Evolutionary conservation across 2,888 invertebrate genomes (phyloP), one percentile per base, ranked within the genome.

Genomic region (Meandrusa payeni): DNA sequence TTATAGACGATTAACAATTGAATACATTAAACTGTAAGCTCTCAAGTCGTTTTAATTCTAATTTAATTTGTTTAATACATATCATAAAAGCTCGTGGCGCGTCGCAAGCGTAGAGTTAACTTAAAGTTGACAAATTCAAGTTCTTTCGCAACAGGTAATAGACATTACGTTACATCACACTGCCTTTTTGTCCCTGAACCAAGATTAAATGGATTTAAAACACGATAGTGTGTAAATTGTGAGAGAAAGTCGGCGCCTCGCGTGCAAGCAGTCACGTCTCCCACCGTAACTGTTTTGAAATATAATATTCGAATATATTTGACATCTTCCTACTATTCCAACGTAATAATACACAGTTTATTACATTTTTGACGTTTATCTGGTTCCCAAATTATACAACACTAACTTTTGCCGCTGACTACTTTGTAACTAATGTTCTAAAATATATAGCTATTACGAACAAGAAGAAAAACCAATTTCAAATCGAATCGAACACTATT

Each of bases 221-320:
- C 48, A 55, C 41, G 51, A 60, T 57, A 51, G 49, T 56, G 50
- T 52, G 45, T 51, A 53, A 57, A 50, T 54, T 51, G 45, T 48
- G 7, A 33, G 64, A 64, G 67, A 68, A 64, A 68, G 65, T 60
- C 19, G 32, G 29, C 32, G 28, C 6, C n/a, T 51, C 33, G 42
- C 45, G 46, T 48, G 47, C 36, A 47, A 31, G 47, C 38, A 38
- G 38, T 34, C 47, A 51, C 54, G 55, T 48, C 32, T 55, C 52
- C 55, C 55, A 50, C 53, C 40, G 46, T 46, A 46, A 45, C 34
- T 42, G 40, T 47, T 54, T 48, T 51, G 41, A 46, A 49, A 50
- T 42, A 38, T 34, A 42, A 46, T 44, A 44, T 5, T 32, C 33
- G 11, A 44, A 44, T 39, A 32, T 20, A 44, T 44, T 27, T 33